Evolutionary conservation across 1,140 invertebrate genomes (phyloP).

Genomic region (Drosophila melanica): DNA sequence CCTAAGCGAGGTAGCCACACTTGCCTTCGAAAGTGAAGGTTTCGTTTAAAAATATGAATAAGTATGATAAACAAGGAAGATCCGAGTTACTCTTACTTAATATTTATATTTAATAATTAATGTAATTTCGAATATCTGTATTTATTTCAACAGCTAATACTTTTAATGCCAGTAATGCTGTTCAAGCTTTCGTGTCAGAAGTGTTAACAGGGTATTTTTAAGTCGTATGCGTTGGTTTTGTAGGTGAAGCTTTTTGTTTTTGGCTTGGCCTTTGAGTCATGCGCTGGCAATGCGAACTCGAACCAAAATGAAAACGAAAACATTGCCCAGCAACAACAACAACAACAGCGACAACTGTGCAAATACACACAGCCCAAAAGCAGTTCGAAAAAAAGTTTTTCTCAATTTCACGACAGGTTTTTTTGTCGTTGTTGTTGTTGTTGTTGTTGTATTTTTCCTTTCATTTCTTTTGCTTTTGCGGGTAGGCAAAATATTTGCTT

Average conservation of each 20-base stretch:
- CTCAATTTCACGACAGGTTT: conserved; percentile 79
- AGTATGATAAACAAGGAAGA: too few species aligned
- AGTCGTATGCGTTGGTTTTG: not conserved
- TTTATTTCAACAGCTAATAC: too few species aligned
- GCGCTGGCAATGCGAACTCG: conserved; percentile 44
- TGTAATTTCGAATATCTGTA: too few species aligned
- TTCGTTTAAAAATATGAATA: too few species aligned
- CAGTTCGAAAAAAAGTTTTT: conserved; percentile 48
- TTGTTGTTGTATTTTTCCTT: conserved; percentile 39
- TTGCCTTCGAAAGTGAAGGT: too few species aligned
- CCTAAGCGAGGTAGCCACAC: not conserved
- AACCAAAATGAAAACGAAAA: conserved; percentile 70
- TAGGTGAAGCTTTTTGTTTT: conserved; percentile 13
- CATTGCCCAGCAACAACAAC: conserved; percentile 22
- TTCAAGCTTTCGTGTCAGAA: too few species aligned
- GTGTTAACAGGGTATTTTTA: conserved; percentile 3
- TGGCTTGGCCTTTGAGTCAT: conserved; percentile 58
- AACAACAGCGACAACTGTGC: conserved; percentile 46
- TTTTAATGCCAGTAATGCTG: too few species aligned
- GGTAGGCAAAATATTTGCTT: conserved; percentile 70
- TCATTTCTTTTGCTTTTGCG: conserved; percentile 35
- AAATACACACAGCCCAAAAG: conserved; percentile 45
- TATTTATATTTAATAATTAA: too few species aligned
- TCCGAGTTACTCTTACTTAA: too few species aligned
- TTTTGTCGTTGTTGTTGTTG: conserved; percentile 12